A percentile compares a stretch with the other conserved stretches of the same genome.
Evolutionary conservation across 2,113 vertebrate species (phyloP).

Genomic region (Muntiacus reevesi): DNA sequence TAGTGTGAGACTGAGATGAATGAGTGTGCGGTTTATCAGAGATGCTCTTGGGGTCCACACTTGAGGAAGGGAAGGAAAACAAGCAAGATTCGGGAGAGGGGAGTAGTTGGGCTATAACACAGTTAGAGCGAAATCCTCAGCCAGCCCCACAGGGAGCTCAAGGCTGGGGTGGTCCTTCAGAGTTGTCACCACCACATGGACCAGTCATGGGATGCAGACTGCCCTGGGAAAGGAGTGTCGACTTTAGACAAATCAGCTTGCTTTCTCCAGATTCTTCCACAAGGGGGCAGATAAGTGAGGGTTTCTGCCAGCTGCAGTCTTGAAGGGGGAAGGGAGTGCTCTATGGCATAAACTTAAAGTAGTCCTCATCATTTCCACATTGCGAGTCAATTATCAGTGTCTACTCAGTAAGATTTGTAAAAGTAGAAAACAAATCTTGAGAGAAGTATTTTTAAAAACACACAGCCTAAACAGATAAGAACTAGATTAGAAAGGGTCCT

Average conservation of each 20-base stretch:
- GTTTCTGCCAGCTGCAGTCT: not conserved
- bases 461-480: not conserved
- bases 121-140: not conserved
- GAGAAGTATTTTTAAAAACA: not conserved
- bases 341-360: not conserved
- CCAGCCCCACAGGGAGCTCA: not conserved
- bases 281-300: not conserved
- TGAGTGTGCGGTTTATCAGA: not conserved
- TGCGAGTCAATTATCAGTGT: not conserved
- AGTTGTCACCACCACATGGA: accelerated
- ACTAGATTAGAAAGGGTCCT: not conserved
- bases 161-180: not conserved
- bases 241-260: not conserved
- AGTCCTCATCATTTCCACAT: not conserved
- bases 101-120: not conserved
- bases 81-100: not conserved
- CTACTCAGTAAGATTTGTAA: not conserved
- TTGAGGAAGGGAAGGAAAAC: not conserved
- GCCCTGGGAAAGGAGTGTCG: not conserved
- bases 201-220: not conserved
- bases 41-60: not conserved
- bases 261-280: not conserved
- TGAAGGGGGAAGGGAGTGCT: no score
- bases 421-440: not conserved
- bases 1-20: not conserved